Percentiles rank a stretch among this genome's conserved stretches.
Conservation (phyloP, 1,140 invertebrate genomes). For the Lerema accius region DNA sequence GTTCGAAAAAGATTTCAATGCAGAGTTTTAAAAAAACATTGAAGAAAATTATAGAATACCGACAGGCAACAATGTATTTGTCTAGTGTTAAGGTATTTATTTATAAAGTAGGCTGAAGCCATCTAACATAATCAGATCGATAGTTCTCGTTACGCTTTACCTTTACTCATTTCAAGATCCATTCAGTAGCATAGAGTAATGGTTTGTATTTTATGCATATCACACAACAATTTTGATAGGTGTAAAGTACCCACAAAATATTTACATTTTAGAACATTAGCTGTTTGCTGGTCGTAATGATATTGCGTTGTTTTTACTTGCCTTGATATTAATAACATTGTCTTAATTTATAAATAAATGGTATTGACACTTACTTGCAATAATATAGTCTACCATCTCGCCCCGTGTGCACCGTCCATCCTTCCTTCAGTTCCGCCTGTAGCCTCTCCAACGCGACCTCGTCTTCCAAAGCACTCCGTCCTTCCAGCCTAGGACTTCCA, state of each 20-base stretch:
- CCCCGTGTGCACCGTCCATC: conserved; percentile 89
- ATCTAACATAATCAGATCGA: not conserved
- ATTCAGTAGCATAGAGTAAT: not conserved
- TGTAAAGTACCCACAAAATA: too few species aligned
- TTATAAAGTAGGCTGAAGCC: conserved; percentile 1
- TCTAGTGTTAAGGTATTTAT: not conserved
- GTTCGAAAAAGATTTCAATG: too few species aligned
- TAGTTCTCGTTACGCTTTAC: not conserved
- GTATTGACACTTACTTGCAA: conserved; percentile 88
- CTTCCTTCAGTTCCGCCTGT: conserved; percentile 83
- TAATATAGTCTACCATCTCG: conserved; percentile 89
- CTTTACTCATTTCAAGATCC: not conserved
- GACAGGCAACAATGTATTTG: too few species aligned
- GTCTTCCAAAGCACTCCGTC: conserved; percentile 55
- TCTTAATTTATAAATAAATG: not conserved
- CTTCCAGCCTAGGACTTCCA: conserved; percentile 55
- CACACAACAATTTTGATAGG: not conserved
- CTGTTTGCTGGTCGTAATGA: too few species aligned
- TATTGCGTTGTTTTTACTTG: too few species aligned
- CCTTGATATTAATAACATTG: too few species aligned
- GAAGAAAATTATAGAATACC: too few species aligned
- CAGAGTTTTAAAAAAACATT: too few species aligned
- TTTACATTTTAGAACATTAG: too few species aligned
- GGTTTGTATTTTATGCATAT: not conserved
- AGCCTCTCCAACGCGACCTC: conserved; percentile 79